Evolutionary conservation across 2,797 vertebrate species (phyloP), one percentile per base, ranked within the genome.

Genomic region (Triplophysa yarkandensis): DNA sequence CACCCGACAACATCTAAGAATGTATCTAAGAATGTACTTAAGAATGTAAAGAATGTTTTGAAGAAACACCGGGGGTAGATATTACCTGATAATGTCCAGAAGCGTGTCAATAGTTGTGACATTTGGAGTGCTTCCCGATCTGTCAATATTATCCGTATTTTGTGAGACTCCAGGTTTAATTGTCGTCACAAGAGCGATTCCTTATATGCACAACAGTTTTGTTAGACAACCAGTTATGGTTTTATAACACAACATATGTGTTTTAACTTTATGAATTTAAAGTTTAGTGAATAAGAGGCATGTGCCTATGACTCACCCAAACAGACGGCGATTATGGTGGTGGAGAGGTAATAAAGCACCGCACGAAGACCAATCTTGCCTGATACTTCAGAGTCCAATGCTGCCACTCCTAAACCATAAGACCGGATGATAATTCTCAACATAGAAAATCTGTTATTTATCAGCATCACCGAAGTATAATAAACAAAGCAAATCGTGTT

Each of bases 121-220:
- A 8, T 98, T 94, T 13, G 95, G 94, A 2, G 92, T 95, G 71
- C 86, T 95, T 2, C 96, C 96, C 0, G 84, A 80, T 84, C 96
- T 92, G 85, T 95, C 92, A 0, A 98, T 95, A 50, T 94, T 90
- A 1, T 89, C 89, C n/a, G 93, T 84, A 9, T 83, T 90, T 83
- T 99, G 96, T 79, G 94, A 92, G 14, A 95, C 91, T 34, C 98
- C 98, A 0, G 98, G 98, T 89, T 95, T 96, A 87, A 99, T 97
- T 19, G 91, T 90, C 85, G 96, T 94, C 86, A 99, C 98, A 85
- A 99, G 79, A 79, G 96, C 86, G 50, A 99, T 96, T 54, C 97
- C 98, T 99, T 83, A 27, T 73, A 76, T 44, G 0, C 9, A 70
- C 6, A 17, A 2, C 34, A 25, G 21, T 6, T 32, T 52, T 21